These are phyloP conservation scores for Ornithoptera priamus DNA, from an alignment of 2,888 invertebrate species.

Conservation along the genomic window DNA sequence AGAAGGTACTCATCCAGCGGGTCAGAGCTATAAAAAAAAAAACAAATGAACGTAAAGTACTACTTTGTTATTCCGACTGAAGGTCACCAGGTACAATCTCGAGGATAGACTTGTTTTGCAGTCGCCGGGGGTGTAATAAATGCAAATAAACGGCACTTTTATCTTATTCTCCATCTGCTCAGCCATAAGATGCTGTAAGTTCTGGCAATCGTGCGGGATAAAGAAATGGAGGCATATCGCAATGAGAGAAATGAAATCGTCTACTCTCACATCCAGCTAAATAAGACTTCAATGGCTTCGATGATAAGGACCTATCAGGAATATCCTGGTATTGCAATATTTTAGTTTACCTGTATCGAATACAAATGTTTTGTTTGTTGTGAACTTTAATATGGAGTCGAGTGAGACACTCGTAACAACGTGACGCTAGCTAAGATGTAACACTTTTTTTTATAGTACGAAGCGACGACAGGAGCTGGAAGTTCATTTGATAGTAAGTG, in stretches of 20 bases:
- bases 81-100: slow-evolving; percentile 23
- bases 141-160: slow-evolving; percentile 26
- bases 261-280: too few relatives aligned
- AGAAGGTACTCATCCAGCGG: slow-evolving; percentile 9
- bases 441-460: too few relatives aligned
- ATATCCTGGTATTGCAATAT: too few relatives aligned
- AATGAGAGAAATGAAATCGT: neutral
- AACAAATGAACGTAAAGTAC: slow-evolving; percentile 19
- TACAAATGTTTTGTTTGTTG: too few relatives aligned
- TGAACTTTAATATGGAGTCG: too few relatives aligned
- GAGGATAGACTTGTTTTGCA: slow-evolving; percentile 26
- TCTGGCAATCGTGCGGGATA: slow-evolving; percentile 16
- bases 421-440: too few relatives aligned
- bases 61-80: slow-evolving; percentile 5
- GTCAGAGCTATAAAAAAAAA: slow-evolving; percentile 5
- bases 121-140: slow-evolving; percentile 22
- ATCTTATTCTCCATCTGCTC: slow-evolving; percentile 26
- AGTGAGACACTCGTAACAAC: too few relatives aligned
- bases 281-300: too few relatives aligned
- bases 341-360: too few relatives aligned
- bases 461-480: too few relatives aligned
- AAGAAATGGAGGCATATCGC: slow-evolving; percentile 3
- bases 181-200: slow-evolving; percentile 9
- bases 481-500: too few relatives aligned
- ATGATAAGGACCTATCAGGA: too few relatives aligned